Percentiles rank a stretch among this genome's conserved stretches.
Conservation (phyloP, 2,797 vertebrate genomes). For the Hippopotamyrus pictus region DNA sequence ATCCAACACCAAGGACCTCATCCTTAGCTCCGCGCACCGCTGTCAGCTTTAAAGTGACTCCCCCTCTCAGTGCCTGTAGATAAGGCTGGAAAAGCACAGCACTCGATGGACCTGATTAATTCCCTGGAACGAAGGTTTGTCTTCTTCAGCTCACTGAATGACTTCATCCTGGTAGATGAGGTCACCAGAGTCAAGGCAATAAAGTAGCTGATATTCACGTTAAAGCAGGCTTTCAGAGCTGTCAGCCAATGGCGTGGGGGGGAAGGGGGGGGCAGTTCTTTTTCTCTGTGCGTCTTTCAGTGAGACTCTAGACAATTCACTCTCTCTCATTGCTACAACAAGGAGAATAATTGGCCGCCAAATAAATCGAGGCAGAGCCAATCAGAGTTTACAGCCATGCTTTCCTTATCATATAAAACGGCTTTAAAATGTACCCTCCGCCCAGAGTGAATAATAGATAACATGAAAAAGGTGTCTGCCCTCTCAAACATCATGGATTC, state of each 20-base stretch:
- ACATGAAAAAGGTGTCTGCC: background rate
- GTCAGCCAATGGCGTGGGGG: constrained; percentile 20
- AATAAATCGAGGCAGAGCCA: constrained; percentile 55
- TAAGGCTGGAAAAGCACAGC: constrained; percentile 55
- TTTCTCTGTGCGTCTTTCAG: constrained; percentile 52
- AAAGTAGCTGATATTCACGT: constrained; percentile 78
- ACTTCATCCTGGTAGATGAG: constrained; percentile 87
- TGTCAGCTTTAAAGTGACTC: constrained; percentile 73
- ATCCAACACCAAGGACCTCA: constrained; percentile 60
- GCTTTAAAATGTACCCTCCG: background rate
- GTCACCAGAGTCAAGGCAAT: constrained; percentile 80
- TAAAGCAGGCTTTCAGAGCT: constrained; percentile 57
- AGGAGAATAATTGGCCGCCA: constrained; percentile 59
- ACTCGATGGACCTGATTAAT: constrained; percentile 84
- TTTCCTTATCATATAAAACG: constrained; percentile 21
- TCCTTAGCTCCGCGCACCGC: constrained; percentile 49
- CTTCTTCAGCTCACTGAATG: constrained; percentile 79
- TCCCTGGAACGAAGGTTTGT: constrained; percentile 81
- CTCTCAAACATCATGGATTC: background rate
- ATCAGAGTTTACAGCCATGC: background rate
- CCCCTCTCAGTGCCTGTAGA: constrained; percentile 62
- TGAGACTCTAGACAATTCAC: constrained; percentile 26
- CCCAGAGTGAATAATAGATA: background rate
- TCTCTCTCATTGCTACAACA: constrained; percentile 38
- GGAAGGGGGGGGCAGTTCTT: constrained; percentile 47